Percentiles rank a stretch among this genome's conserved stretches.
phyloP scores from a whole-genome alignment of 2,888 invertebrate genomes.

The Ennomos fuscantarius region DNA sequence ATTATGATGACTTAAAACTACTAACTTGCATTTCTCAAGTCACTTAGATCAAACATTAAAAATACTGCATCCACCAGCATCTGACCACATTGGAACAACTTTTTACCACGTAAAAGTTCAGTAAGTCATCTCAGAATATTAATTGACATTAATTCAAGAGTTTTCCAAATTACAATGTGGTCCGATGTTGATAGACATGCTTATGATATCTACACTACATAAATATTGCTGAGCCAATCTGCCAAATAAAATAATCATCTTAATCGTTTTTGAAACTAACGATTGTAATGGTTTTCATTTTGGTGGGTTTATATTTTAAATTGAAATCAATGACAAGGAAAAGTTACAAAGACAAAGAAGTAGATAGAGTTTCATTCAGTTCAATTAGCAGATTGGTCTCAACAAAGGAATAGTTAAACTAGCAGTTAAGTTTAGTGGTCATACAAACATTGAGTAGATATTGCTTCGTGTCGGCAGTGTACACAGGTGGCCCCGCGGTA shows the following conservation, averaged over 20 bases:
- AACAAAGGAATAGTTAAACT: conserved; percentile 25
- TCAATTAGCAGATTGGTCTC: conserved; percentile 26
- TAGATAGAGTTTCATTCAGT: conserved; percentile 15
- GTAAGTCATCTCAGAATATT: conserved; percentile 20
- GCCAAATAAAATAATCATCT: conserved; percentile 3
- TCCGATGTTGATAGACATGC: conserved; percentile 29
- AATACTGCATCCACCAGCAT: conserved; percentile 32
- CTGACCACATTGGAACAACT: conserved; percentile 25
- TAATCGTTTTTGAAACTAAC: conserved; percentile 3
- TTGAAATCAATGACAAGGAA: neutral
- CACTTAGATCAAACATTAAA: conserved; percentile 35
- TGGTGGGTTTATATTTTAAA: neutral
- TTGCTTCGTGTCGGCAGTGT: conserved; percentile 52
- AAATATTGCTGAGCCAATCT: conserved; percentile 30
- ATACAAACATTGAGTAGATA: conserved; percentile 30
- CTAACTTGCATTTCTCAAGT: conserved; percentile 17
- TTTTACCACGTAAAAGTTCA: conserved; percentile 14
- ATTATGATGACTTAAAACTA: conserved; percentile 34
- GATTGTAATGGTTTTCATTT: conserved; percentile 1
- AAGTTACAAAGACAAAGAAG: conserved; percentile 14
- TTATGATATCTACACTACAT: conserved; percentile 35
- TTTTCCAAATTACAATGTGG: conserved; percentile 16
- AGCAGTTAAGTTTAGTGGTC: conserved; percentile 38
- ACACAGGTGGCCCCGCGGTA: conserved; percentile 59
- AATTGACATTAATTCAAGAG: conserved; percentile 20